These are phyloP conservation scores for Callyntrura sp. DNA, from an alignment of 2,888 invertebrate species.

Conservation along the genomic window DNA sequence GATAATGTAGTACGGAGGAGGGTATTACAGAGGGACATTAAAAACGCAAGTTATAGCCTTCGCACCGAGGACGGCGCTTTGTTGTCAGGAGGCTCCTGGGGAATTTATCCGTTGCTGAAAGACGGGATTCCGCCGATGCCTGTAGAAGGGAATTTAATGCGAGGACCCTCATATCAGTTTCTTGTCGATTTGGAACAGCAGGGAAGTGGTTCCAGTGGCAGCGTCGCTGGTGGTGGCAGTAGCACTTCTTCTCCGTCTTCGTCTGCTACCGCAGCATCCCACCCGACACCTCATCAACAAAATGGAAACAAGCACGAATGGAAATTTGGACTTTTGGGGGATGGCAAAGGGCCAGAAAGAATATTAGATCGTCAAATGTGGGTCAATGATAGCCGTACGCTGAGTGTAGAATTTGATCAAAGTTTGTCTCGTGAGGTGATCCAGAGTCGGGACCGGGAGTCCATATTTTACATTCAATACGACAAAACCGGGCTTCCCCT, in stretches of 20 bases:
- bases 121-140: conserved; percentile 81
- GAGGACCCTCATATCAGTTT: conserved; percentile 82
- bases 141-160: conserved; percentile 83
- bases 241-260: conserved; percentile 21
- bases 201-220: conserved; percentile 46
- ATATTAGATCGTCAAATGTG: conserved; percentile 85
- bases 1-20: conserved; percentile 80
- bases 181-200: conserved; percentile 78
- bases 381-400: conserved; percentile 95
- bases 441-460: conserved; percentile 93
- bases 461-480: conserved; percentile 94
- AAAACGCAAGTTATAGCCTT: conserved; percentile 83
- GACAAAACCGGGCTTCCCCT: conserved; percentile 96
- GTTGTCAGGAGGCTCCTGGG: conserved; percentile 82
- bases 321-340: conserved; percentile 82
- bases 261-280: background rate
- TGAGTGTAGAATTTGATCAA: conserved; percentile 97
- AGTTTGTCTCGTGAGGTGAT: conserved; percentile 95
- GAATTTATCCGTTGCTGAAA: conserved; percentile 82
- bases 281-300: conserved; percentile 44
- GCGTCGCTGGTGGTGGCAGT: background rate
- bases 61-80: conserved; percentile 81
- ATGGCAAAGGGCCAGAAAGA: conserved; percentile 81
- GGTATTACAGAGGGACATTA: conserved; percentile 80
- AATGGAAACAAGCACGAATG: conserved; percentile 83